phyloP scores from a whole-genome alignment of 2,888 invertebrate genomes.

The Junonia oenone region DNA sequence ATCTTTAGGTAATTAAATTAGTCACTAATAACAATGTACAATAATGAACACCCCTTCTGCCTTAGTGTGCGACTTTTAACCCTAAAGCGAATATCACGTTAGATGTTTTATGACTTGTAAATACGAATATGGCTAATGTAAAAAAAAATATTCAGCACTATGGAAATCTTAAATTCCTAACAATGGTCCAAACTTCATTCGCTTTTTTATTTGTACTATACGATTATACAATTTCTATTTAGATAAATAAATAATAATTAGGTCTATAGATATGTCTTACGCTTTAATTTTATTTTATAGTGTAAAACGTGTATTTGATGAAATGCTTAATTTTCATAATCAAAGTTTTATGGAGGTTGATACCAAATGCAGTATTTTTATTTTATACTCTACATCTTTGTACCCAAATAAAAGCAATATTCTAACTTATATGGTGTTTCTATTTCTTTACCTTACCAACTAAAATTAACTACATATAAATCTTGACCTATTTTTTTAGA shows the following conservation, averaged over 20 bases:
- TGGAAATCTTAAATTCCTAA: conserved; percentile 76
- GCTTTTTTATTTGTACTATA: conserved; percentile 78
- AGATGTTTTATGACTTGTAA: conserved; percentile 64
- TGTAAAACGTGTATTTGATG: conserved; percentile 71
- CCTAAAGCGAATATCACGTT: conserved; percentile 65
- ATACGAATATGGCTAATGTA: conserved; percentile 65
- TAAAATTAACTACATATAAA: no score
- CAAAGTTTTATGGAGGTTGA: conserved; percentile 73
- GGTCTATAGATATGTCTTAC: conserved; percentile 63
- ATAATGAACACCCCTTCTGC: conserved; percentile 76
- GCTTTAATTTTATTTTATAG: conserved; percentile 75
- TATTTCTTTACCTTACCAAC: conserved; percentile 31
- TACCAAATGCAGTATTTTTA: conserved; percentile 80
- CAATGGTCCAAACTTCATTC: conserved; percentile 78
- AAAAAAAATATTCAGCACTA: conserved; percentile 47
- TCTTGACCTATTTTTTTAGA: no score
- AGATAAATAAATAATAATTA: conserved; percentile 64
- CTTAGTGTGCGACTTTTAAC: conserved; percentile 72
- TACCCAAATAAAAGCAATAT: conserved; percentile 77
- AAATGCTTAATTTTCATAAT: conserved; percentile 77
- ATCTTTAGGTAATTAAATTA: conserved; percentile 50
- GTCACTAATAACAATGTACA: conserved; percentile 67
- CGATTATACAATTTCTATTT: conserved; percentile 74
- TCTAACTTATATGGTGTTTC: conserved; percentile 42
- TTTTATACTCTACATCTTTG: conserved; percentile 77